Percentiles rank a stretch among this genome's conserved stretches.
Evolutionary conservation across 2,113 vertebrate genomes (phyloP).

Genomic region (Balaeniceps rex): DNA sequence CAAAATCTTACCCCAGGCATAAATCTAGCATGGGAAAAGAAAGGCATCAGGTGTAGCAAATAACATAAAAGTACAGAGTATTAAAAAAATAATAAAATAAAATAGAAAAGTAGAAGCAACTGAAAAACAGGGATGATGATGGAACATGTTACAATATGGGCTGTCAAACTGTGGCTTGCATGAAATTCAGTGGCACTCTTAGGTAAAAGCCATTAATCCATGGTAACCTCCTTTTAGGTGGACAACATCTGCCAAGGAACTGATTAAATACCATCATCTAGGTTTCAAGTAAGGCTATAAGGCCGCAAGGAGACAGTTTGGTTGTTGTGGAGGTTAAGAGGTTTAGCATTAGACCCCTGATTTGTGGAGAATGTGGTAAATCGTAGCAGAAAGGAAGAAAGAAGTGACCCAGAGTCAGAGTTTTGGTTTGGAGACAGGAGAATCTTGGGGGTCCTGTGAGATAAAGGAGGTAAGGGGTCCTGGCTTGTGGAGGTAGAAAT

Average conservation of each 20-base stretch:
- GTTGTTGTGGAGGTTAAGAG: not conserved
- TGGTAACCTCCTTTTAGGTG: not conserved
- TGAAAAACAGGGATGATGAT: not conserved
- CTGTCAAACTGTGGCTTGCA: not conserved
- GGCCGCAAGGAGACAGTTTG: not conserved
- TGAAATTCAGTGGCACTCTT: not conserved
- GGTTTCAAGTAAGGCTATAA: not conserved
- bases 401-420: not conserved
- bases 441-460: not conserved
- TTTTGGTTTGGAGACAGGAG: not conserved
- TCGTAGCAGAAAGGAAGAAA: not conserved
- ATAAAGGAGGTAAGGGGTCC: not conserved
- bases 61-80: not conserved
- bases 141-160: not conserved
- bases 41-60: not conserved
- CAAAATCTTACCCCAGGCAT: not conserved
- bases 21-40: not conserved
- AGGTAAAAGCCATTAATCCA: not conserved
- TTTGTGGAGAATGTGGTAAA: not conserved
- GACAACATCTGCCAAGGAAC: not conserved
- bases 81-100: not conserved
- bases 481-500: not conserved
- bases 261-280: not conserved
- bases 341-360: not conserved
- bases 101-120: not conserved